phyloP scores from a whole-genome alignment of 2,797 vertebrate species.

The Xerus rutilus region DNA sequence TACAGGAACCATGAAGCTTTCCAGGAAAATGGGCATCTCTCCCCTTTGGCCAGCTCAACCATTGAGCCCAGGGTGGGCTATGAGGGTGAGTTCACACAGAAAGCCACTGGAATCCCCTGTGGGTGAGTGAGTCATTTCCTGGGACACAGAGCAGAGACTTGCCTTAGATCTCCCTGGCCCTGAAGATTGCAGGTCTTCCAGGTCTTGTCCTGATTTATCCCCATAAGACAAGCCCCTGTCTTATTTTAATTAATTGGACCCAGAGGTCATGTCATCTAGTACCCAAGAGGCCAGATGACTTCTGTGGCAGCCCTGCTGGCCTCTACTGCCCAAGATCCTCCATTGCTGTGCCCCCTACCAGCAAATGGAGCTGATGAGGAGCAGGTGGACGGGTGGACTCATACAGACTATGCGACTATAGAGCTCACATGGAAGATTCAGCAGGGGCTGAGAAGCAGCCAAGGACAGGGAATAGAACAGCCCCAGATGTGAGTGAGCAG shows the following conservation, averaged over 20 bases:
- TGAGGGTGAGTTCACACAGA: background rate
- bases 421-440: background rate
- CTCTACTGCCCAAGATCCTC: background rate
- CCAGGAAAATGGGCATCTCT: background rate
- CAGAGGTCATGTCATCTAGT: background rate
- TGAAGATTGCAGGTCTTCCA: no score
- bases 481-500: background rate
- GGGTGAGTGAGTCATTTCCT: background rate
- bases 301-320: background rate
- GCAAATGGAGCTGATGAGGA: background rate
- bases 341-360: accelerated
- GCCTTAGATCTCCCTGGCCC: background rate
- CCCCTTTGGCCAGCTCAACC: background rate
- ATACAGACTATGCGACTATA: background rate
- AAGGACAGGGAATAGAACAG: background rate
- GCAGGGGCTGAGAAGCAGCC: background rate
- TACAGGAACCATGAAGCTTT: background rate
- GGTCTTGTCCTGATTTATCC: background rate
- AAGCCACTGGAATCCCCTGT: background rate
- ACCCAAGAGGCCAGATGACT: background rate
- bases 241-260: background rate
- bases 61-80: background rate
- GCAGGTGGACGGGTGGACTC: background rate
- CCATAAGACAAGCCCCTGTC: background rate
- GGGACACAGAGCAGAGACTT: background rate